Evolutionary conservation across 2,113 vertebrate genomes (phyloP), one percentile per base, ranked within the genome.

Genomic region (Orthochromis indermauri): DNA sequence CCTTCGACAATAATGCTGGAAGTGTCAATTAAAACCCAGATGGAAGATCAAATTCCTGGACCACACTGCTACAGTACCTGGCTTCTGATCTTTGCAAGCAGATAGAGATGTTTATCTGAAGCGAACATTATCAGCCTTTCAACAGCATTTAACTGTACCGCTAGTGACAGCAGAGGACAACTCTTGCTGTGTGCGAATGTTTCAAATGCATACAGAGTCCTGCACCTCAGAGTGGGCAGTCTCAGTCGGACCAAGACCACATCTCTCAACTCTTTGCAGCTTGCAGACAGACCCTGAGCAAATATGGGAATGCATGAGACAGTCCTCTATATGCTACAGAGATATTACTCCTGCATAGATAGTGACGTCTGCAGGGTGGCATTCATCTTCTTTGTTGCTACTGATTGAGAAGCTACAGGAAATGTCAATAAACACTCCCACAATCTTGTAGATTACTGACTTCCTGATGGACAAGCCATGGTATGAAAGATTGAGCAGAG

Each of bases 21-120:
- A 21, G 33, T 13, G 33, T 66, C 61, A 66, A 42, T 71, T 42
- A 71, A 71, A 24, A 71, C n/a, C 35, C n/a, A 71, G 35, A 24
- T 40, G 35, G 12, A 71, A 71, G 33, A 68, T 40, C 35, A 37
- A 68, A 37, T 40, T 68, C 63, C 7, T 68, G 63, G 35, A 68
- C 35, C 63, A 68, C 35, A 68, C 33, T 68, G 63, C 19, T 68
- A 21, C n/a, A 68, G 63, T 68, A 68, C 19, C 35, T 68, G 35
- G 35, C n/a, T 40, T 71, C 66, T 71, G 66, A 71, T 40, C 12
- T 40, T 71, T 24, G 0, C 35, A 14, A 3, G 35, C 35, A 42
- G 66, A 42, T 71, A 42, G 35, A 24, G 35, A 71, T 71, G 66
- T 42, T 42, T 24, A 71, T 71, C 66, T 42, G 66, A 42, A 0